Base-by-base conservation (phyloP, 2,113 vertebrate genomes). In the Anthoscopus minutus region DNA sequence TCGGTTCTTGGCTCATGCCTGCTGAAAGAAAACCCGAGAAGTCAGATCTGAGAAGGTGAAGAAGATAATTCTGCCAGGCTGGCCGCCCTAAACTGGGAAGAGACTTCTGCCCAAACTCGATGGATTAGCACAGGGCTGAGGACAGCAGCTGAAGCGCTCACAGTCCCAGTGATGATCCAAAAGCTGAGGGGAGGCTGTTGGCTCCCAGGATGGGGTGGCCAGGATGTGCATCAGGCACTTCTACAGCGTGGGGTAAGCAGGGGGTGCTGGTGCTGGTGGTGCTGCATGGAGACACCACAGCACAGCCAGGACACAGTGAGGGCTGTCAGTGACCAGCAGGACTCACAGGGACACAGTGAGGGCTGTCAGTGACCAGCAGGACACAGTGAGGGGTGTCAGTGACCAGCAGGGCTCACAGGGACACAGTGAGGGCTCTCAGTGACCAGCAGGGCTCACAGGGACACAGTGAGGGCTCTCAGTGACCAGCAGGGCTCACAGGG, bases 231-330 rank as follows among this genome's bases (percentile, higher is more conserved):
- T 5, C 57, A 24, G 33, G 22, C 5, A 0, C 13, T 48, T 66
- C 78, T 25, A 1, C 17, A 0, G 20, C 0, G 3, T 22, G 67
- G 15, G n/a, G 53, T 2, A 15, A 33, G 4, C 30, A 35, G 51
- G 4, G 1, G 69, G 3, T 47, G 51, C 58, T 88, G 50, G 28
- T 0, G 0, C 61, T 58, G 81, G 17, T 0, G 0, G 17, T 37
- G 15, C 25, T 27, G 9, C 38, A 6, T 0, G 1, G 35, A 45
- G 28, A 7, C 79, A 18, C 10, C 1, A 0, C 0, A 2, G 40
- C 57, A 64, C 24, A 35, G 3, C 11, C 0, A 0, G 62, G 42
- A 22, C 28, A 2, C 44, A 0, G 0, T 8, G 47, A 7, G 6
- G 0, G 3, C 42, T 21, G 66, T 62, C 87, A 86, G 47, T 7